Base-by-base conservation (phyloP, 2,888 invertebrate genomes). In the Blastobasis lacticolella region DNA sequence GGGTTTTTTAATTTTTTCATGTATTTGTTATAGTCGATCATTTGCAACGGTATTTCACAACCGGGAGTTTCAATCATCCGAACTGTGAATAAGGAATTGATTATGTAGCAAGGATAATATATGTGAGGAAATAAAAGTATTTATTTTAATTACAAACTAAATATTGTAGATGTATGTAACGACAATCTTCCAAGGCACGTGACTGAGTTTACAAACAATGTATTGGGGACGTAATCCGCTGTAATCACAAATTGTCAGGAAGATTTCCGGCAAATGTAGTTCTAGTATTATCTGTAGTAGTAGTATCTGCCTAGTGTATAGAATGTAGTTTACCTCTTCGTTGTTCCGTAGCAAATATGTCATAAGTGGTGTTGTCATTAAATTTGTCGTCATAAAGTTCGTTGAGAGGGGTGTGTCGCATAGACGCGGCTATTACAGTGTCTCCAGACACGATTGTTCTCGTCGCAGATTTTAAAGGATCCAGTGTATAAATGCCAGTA, bases 21-120 rank as follows among this genome's bases (percentile, higher is more conserved):
- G 45, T 62, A 46, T 51, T 67, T 73, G 48, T 56, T 56, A 51
- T 77, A 84, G 38, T 71, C 52, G 6, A 81, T 57, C 56, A 71
- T 58, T 10, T 60, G 52, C 45, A 74, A 38, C 1, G 85, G 86
- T 54, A 86, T 85, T 67, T 75, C 67, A 57, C 86, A 85, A 3
- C 84, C 84, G 1, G 66, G 63, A 6, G 80, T 83, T 45, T 76
- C 56, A 46, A 86, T 57, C 65, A 78, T 64, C 47, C 63, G 60
- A 9, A 52, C 81, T 82, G 67, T 56, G 71, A 76, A 53, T 37
- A 41, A 49, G 54, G 59, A 54, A 44, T 4, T 49, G 41, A 38
- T 47, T 48, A 51, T 38, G 10, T 40, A 40, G 41, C 40, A 40
- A 40, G 40, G 9, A 40, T 3, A 40, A 40, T 8, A 40, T 54